A percentile compares a stretch with the other conserved stretches of the same genome.
These are phyloP conservation scores for Sprattus sprattus DNA, from an alignment of 2,113 vertebrate genomes.

Conservation along the genomic window DNA sequence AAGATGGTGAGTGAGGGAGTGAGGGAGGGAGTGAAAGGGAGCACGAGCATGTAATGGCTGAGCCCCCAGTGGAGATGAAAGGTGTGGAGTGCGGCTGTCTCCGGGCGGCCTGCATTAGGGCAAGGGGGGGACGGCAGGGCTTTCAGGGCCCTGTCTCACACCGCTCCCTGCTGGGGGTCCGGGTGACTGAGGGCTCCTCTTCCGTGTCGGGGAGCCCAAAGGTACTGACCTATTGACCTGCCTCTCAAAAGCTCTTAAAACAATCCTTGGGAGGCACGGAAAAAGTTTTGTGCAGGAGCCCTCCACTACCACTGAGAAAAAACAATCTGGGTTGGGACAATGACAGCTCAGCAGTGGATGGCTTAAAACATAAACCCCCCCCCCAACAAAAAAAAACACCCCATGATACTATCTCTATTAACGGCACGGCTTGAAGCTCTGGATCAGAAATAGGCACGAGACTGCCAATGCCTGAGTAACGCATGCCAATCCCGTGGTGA, in stretches of 20 bases:
- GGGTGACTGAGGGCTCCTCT: conserved; percentile 54
- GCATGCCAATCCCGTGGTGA: neutral
- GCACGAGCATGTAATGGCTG: conserved; percentile 70
- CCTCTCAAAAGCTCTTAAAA: conserved; percentile 49
- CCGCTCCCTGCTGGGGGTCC: conserved; percentile 55
- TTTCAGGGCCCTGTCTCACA: conserved; percentile 60
- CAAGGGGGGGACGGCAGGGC: conserved; percentile 25
- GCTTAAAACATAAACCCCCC: conserved; percentile 27
- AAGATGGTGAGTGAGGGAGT: neutral
- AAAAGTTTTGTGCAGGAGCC: conserved; percentile 22
- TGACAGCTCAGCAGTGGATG: conserved; percentile 38
- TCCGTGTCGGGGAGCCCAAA: conserved; percentile 59
- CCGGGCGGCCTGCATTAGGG: conserved; percentile 44
- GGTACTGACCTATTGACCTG: conserved; percentile 54
- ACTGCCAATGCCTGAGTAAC: conserved; percentile 19
- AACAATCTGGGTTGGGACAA: conserved; percentile 45
- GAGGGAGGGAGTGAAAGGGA: neutral
- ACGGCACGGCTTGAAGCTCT: conserved; percentile 29
- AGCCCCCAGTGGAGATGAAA: conserved; percentile 72
- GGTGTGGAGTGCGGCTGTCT: conserved; percentile 66
- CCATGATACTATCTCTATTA: conserved; percentile 40
- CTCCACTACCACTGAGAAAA: neutral
- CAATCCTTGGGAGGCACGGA: conserved; percentile 37
- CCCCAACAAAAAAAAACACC: conserved; percentile 29
- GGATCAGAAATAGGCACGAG: conserved; percentile 32